Base-by-base conservation (phyloP, 2,888 invertebrate genomes). In the Willowsia nigromaculata region DNA sequence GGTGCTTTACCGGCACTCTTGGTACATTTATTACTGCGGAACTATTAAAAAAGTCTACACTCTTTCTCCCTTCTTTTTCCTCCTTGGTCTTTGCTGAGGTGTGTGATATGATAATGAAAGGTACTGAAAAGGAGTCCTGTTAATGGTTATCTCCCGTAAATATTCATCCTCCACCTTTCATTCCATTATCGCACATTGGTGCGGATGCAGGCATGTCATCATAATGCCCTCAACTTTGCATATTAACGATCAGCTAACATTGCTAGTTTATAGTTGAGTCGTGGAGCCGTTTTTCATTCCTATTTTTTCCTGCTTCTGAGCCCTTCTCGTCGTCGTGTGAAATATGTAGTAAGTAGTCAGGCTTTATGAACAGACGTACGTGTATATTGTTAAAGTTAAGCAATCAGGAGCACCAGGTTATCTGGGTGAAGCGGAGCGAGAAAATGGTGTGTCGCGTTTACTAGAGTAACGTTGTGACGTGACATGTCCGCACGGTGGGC, bases 371-470 rank as follows among this genome's bases (percentile, higher is more conserved):
- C n/a, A n/a, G n/a, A n/a, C n/a, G n/a, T n/a, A n/a, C n/a, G n/a
- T n/a, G n/a, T n/a, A n/a, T n/a, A n/a, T n/a, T n/a, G n/a, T n/a
- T n/a, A n/a, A n/a, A 62, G 37, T 37, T 37, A 68, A 68, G 18
- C 37, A 68, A 88, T 83, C 59, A 88, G 65, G 88, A 88, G 88
- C 88, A 88, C 83, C 62, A 33, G 88, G 88, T 88, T 88, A 88
- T 71, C 59, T 87, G 80, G 80, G 78, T 47, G 33, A 74, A 74
- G 74, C 74, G 25, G 25, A 47, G 74, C 47, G 65, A 78, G 13
- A 76, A 76, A 74, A 74, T 47, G 47, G 47, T 43, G 15, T 62
- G 27, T 62, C 25, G 81, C n/a, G n/a, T n/a, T 40, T 7, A 33
- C 11, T 80, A 11, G 18, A 40, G n/a, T 40, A 43, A 7, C 62